Evolutionary conservation across 2,797 vertebrate genomes (phyloP).

Genomic region (Lepilemur ruficaudatus): DNA sequence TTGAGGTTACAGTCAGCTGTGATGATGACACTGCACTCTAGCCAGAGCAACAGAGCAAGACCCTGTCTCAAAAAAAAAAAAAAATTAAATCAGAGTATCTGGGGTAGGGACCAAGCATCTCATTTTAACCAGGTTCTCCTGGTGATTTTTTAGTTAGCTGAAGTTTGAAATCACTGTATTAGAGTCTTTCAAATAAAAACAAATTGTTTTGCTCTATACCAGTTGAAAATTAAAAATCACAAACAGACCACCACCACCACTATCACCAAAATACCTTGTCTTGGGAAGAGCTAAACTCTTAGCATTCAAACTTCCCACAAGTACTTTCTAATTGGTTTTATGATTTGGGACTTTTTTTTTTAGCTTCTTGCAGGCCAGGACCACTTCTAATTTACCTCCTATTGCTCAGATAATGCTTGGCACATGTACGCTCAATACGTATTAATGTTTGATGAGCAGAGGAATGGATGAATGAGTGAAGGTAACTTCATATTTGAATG

Average conservation of each 20-base stretch:
- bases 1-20: not conserved
- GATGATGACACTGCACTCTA: not conserved
- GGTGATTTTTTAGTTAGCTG: not conserved
- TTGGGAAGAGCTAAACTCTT: constrained; percentile 16
- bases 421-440: not conserved
- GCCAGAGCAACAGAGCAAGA: not conserved
- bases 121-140: not conserved
- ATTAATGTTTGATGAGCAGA: not conserved
- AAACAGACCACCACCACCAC: not conserved
- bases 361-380: not conserved
- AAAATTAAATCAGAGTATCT: constrained; percentile 13
- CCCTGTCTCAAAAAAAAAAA: not conserved
- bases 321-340: constrained; percentile 25
- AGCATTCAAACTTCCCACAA: not conserved
- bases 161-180: constrained; percentile 24
- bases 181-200: not conserved
- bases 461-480: not conserved
- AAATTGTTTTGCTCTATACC: not conserved
- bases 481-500: not conserved
- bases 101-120: not conserved
- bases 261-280: not conserved
- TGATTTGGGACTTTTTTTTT: not conserved
- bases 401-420: not conserved
- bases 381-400: not conserved
- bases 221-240: not conserved